phyloP scores from a whole-genome alignment of 2,113 vertebrate species.

The Opisthocomus hoazin region DNA sequence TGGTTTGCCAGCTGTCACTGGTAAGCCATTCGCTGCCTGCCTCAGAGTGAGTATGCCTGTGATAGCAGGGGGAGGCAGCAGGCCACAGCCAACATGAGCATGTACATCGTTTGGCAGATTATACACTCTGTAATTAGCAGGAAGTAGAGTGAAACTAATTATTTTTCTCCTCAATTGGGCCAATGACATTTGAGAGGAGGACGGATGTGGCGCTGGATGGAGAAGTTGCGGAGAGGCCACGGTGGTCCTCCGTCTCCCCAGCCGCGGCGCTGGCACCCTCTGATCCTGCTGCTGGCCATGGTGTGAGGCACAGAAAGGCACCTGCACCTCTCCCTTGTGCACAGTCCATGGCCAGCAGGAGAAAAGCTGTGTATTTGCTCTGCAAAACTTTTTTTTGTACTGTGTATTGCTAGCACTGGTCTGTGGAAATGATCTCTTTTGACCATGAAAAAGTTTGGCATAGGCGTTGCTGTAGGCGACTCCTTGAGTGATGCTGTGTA shows the following conservation, averaged over 20 bases:
- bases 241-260: not conserved
- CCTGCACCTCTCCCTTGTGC: not conserved
- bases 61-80: slow-evolving; percentile 57
- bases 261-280: accelerated
- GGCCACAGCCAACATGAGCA: slow-evolving; percentile 55
- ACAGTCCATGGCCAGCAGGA: not conserved
- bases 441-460: not conserved
- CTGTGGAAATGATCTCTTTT: not conserved
- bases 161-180: slow-evolving; percentile 63
- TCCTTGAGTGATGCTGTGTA: not conserved
- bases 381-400: not conserved
- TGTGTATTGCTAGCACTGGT: not conserved
- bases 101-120: slow-evolving; percentile 62
- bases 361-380: not conserved
- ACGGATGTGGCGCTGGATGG: not conserved
- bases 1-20: slow-evolving; percentile 87
- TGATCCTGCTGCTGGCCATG: accelerated
- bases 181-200: slow-evolving; percentile 38
- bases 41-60: slow-evolving; percentile 9
- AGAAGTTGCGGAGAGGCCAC: not conserved
- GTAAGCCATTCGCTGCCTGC: slow-evolving; percentile 75
- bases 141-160: slow-evolving; percentile 68
- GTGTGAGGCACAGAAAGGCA: not conserved
- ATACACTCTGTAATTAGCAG: slow-evolving; percentile 70
- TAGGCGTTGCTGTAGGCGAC: accelerated